Conservation (phyloP, 2,113 vertebrate species). For the Otolemur garnettii region DNA sequence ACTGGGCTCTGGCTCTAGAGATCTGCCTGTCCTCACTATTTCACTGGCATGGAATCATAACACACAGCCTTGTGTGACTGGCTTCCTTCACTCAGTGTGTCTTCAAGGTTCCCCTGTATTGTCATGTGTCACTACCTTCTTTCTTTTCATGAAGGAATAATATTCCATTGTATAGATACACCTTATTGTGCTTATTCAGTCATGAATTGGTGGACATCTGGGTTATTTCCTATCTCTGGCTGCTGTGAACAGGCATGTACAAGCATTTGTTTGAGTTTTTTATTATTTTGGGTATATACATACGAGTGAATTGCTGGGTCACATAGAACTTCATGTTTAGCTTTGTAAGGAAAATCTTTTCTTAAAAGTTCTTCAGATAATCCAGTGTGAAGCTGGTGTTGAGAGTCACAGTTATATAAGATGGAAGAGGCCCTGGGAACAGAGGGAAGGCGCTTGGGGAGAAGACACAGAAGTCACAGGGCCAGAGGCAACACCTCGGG, state of each 20-base stretch:
- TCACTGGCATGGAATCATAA: background rate
- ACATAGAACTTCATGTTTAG: background rate
- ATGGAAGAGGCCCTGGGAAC: rapidly evolving
- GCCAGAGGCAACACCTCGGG: background rate
- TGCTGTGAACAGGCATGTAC: background rate
- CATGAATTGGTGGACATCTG: background rate
- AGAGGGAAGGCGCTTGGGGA: background rate
- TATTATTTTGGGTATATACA: background rate
- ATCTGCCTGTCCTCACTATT: background rate
- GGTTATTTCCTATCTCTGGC: background rate
- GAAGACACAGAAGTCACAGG: background rate
- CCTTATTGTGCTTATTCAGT: background rate
- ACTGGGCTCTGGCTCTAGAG: background rate
- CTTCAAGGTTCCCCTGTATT: background rate
- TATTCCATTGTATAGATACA: background rate
- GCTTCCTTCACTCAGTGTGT: background rate
- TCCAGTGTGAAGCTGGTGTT: background rate
- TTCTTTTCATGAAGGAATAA: background rate
- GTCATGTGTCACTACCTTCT: background rate
- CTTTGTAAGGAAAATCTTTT: background rate
- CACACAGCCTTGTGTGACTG: background rate
- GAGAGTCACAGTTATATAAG: background rate
- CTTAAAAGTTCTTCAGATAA: background rate
- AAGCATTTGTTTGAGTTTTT: background rate
- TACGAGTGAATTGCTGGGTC: background rate